Percentiles rank a stretch among this genome's conserved stretches.
Evolutionary conservation across 2,888 invertebrate species (phyloP).

Genomic region (Sminthurides aquaticus): DNA sequence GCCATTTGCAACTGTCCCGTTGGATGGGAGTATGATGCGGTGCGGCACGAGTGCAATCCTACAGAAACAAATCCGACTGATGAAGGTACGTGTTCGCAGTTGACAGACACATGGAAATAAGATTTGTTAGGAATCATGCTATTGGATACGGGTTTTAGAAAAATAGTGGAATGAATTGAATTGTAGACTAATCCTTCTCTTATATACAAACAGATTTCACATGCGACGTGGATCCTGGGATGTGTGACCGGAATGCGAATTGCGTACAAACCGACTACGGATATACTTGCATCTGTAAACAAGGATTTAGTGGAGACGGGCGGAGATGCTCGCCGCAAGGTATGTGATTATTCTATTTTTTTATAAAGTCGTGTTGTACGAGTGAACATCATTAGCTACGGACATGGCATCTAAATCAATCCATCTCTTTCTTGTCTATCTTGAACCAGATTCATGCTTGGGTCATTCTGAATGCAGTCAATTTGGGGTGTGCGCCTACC

Average conservation of each 20-base stretch:
- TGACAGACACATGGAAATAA: too few species aligned
- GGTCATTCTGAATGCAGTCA: slow-evolving; percentile 41
- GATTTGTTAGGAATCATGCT: too few species aligned
- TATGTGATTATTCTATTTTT: slow-evolving; percentile 43
- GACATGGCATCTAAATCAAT: slow-evolving; percentile 12
- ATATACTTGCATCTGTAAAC: slow-evolving; percentile 65
- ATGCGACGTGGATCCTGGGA: slow-evolving; percentile 39
- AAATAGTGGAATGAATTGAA: neutral
- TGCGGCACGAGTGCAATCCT: slow-evolving; percentile 44
- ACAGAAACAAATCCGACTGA: neutral
- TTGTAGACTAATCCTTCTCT: too few species aligned
- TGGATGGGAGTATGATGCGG: slow-evolving; percentile 52
- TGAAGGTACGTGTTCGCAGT: too few species aligned
- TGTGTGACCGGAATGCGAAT: slow-evolving; percentile 66
- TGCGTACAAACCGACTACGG: slow-evolving; percentile 63
- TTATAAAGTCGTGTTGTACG: neutral
- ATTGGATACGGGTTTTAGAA: too few species aligned
- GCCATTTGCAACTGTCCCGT: slow-evolving; percentile 54
- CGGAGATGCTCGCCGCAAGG: slow-evolving; percentile 61
- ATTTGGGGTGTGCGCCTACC: slow-evolving; percentile 41
- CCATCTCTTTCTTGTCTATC: slow-evolving; percentile 31
- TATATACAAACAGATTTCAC: slow-evolving; percentile 9
- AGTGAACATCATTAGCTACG: too few species aligned
- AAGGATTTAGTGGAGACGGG: slow-evolving; percentile 77
- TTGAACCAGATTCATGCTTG: slow-evolving; percentile 43